Percentiles rank a stretch among this genome's conserved stretches.
Conservation (phyloP, 1,140 invertebrate species). For the Diachasmimorpha longicaudata region DNA sequence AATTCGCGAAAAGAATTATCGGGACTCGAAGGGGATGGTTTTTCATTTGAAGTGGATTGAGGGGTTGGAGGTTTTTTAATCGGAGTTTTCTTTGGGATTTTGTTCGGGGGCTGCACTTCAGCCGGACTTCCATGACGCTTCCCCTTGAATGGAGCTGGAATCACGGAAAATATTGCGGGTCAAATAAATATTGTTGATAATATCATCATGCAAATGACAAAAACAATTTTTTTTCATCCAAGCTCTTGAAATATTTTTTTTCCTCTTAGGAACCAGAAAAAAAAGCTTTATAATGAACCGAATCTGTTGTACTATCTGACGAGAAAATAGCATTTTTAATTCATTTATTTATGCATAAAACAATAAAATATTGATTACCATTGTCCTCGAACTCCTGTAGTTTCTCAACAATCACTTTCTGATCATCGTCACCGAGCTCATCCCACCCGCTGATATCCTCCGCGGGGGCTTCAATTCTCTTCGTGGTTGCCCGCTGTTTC, state of each 20-base stretch:
- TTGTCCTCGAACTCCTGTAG: slow-evolving; percentile 67
- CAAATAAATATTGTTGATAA: too few species aligned
- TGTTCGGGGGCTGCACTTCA: not conserved
- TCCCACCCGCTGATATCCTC: slow-evolving; percentile 80
- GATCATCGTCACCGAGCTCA: slow-evolving; percentile 71
- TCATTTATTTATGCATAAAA: too few species aligned
- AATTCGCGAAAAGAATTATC: slow-evolving; percentile 83
- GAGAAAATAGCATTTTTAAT: too few species aligned
- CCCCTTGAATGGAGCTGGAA: slow-evolving; percentile 38
- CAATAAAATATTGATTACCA: slow-evolving; percentile 31
- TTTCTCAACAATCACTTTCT: slow-evolving; percentile 69
- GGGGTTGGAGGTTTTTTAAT: not conserved
- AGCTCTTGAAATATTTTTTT: too few species aligned
- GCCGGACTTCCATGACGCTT: slow-evolving; percentile 12
- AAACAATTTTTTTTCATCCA: too few species aligned
- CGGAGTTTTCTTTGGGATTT: not conserved
- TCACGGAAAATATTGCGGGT: not conserved
- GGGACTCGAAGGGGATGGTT: slow-evolving; percentile 41
- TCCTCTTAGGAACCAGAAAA: too few species aligned
- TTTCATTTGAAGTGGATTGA: slow-evolving; percentile 11
- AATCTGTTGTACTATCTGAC: too few species aligned
- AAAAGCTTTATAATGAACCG: too few species aligned
- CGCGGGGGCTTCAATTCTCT: slow-evolving; percentile 78
- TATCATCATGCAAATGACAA: too few species aligned
- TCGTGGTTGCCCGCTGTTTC: slow-evolving; percentile 80